phyloP scores from a whole-genome alignment of 2,888 invertebrate genomes.

The Cheilosia pagana region DNA sequence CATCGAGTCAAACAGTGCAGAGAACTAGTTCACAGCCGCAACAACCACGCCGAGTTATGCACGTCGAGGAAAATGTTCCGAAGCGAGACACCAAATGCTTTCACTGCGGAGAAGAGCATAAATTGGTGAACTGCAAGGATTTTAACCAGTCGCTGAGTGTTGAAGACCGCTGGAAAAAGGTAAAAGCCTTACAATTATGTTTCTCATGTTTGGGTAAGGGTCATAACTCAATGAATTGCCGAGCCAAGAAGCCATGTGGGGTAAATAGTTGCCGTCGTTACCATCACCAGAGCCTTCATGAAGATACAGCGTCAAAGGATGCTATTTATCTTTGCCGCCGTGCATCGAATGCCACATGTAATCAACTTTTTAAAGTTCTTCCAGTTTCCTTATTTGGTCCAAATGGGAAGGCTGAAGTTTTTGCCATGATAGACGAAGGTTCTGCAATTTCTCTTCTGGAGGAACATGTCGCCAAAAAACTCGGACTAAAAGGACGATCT shows the following conservation, averaged over 20 bases:
- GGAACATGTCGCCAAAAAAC: background rate
- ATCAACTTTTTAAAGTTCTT: slow-evolving; percentile 45
- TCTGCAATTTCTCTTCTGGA: background rate
- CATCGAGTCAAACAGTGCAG: background rate
- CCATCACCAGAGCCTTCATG: slow-evolving; percentile 39
- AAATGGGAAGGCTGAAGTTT: background rate
- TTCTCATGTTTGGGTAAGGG: slow-evolving; percentile 41
- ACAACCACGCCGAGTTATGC: background rate
- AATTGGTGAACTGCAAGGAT: slow-evolving; percentile 22
- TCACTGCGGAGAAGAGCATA: background rate
- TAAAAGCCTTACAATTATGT: slow-evolving; percentile 18
- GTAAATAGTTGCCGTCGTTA: slow-evolving; percentile 27
- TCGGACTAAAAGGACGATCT: background rate
- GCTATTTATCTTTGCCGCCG: background rate
- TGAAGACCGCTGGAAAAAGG: slow-evolving; percentile 18
- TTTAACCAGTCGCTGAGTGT: background rate
- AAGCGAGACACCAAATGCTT: slow-evolving; percentile 9
- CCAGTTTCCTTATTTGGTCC: slow-evolving; percentile 48
- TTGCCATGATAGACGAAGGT: slow-evolving; percentile 1
- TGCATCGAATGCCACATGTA: background rate
- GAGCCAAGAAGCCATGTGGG: slow-evolving; percentile 24
- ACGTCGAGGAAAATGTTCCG: background rate
- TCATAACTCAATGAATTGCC: slow-evolving; percentile 24
- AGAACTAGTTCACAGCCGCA: background rate
- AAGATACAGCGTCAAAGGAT: background rate